Conservation (phyloP, 2,113 vertebrate genomes). For the Salminus brasiliensis region DNA sequence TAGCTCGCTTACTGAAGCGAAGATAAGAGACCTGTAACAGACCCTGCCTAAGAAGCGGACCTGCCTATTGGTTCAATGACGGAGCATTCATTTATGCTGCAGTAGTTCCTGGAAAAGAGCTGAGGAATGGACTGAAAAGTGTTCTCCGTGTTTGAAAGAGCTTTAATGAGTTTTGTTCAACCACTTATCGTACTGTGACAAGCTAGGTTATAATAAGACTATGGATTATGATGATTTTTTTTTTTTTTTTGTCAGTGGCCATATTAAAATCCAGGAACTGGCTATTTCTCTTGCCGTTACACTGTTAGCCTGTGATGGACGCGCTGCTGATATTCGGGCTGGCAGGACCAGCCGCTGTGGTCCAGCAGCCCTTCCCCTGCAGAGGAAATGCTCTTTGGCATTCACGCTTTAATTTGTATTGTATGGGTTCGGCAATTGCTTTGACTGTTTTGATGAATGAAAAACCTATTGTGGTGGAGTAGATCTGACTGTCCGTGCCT, state of each 20-base stretch:
- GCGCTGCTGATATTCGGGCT: constrained; percentile 68
- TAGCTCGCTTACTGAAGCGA: background rate
- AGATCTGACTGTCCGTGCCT: constrained; percentile 75
- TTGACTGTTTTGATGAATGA: constrained; percentile 83
- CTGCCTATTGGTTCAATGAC: background rate
- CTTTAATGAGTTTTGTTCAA: background rate
- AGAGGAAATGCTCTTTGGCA: constrained; percentile 70
- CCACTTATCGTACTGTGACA: background rate
- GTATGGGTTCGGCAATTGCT: constrained; percentile 61
- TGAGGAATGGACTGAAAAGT: background rate
- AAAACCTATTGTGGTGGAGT: constrained; percentile 78
- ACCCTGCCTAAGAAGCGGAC: background rate
- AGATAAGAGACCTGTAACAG: background rate
- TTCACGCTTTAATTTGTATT: constrained; percentile 75
- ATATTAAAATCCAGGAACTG: constrained; percentile 28
- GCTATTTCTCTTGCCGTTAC: constrained; percentile 51
- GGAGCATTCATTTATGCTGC: background rate
- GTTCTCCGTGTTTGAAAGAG: background rate
- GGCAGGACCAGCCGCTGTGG: constrained; percentile 45
- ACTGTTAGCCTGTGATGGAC: constrained; percentile 49
- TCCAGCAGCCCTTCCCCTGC: constrained; percentile 59
- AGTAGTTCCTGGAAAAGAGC: background rate
- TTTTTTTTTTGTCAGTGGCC: background rate
- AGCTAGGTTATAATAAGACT: background rate
- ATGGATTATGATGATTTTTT: background rate